A percentile compares a stretch with the other conserved stretches of the same genome.
phyloP scores from a whole-genome alignment of 1,140 invertebrate genomes.

The Trichogramma pretiosum region DNA sequence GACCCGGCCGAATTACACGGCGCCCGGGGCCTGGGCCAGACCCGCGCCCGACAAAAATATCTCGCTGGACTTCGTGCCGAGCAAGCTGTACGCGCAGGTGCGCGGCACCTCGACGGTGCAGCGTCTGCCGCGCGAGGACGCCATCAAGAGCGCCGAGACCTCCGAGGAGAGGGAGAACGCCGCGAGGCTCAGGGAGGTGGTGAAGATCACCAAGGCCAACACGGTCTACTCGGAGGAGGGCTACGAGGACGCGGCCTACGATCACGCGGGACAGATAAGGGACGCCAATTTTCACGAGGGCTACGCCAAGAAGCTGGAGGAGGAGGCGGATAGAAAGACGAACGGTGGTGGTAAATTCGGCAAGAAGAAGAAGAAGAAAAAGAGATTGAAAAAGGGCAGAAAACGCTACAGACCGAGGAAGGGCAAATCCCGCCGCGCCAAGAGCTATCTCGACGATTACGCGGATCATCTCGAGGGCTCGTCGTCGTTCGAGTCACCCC shows the following conservation, averaged over 20 bases:
- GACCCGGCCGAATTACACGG: conserved; percentile 45
- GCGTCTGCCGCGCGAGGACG: conserved; percentile 50
- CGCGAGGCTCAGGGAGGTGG: conserved; percentile 54
- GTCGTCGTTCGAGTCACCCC: no score
- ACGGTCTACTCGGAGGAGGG: conserved; percentile 70
- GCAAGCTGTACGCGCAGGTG: conserved; percentile 59
- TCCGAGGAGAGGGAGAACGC: conserved; percentile 54
- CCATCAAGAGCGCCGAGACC: conserved; percentile 47
- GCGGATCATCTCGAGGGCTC: conserved; percentile 7
- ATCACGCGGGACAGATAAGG: conserved; percentile 63
- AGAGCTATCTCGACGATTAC: conserved; percentile 19
- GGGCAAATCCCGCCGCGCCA: no score
- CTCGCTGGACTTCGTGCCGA: conserved; percentile 53
- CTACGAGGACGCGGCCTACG: conserved; percentile 67
- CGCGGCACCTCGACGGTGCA: conserved; percentile 52
- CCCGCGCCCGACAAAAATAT: conserved; percentile 35
- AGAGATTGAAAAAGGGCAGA: neutral
- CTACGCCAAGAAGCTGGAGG: conserved; percentile 31
- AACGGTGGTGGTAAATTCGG: neutral
- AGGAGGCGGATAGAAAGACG: conserved; percentile 19
- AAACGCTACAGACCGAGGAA: no score
- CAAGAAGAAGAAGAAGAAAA: neutral
- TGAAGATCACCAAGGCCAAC: conserved; percentile 62
- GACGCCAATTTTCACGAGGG: conserved; percentile 50
- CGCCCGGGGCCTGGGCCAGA: conserved; percentile 44